Percentiles rank a stretch among this genome's conserved stretches.
Conservation (phyloP, 2,888 invertebrate genomes). For the Cataglyphis livida region DNA sequence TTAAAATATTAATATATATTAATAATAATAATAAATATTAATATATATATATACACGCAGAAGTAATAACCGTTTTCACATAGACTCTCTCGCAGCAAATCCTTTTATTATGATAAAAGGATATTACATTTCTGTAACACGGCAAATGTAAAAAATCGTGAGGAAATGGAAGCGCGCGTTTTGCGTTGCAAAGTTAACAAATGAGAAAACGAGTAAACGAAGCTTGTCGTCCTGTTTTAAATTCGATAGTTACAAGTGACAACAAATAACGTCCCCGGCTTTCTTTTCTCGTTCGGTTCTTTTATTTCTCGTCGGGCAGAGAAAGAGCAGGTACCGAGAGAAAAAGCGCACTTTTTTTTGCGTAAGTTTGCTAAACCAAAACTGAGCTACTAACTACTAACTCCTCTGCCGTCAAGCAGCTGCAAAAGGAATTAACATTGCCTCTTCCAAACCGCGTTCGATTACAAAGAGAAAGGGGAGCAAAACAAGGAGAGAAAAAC, state of each 20-base stretch:
- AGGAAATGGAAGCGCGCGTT: neutral
- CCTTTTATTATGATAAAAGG: constrained; percentile 18
- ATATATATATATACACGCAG: neutral
- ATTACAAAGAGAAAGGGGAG: constrained; percentile 41
- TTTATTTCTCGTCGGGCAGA: constrained; percentile 9
- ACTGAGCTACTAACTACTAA: constrained; percentile 62
- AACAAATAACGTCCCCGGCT: constrained; percentile 33
- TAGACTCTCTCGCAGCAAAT: constrained; percentile 13
- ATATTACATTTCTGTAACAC: neutral
- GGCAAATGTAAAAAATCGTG: neutral
- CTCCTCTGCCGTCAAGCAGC: constrained; percentile 56
- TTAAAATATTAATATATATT: too few species aligned
- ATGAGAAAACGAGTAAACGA: constrained; percentile 38
- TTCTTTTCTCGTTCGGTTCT: neutral
- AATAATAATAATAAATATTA: neutral
- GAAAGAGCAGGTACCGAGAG: constrained; percentile 10
- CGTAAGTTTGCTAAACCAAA: constrained; percentile 48
- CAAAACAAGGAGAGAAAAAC: constrained; percentile 20
- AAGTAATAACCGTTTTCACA: constrained; percentile 14
- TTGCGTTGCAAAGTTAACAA: constrained; percentile 34
- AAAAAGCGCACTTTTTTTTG: constrained; percentile 30
- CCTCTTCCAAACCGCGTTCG: constrained; percentile 36
- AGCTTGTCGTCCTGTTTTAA: constrained; percentile 35
- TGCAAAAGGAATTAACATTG: constrained; percentile 62
- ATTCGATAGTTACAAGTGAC: constrained; percentile 41